Base-by-base conservation (phyloP, 2,113 vertebrate genomes). In the Brachypodius melanocephalos region DNA sequence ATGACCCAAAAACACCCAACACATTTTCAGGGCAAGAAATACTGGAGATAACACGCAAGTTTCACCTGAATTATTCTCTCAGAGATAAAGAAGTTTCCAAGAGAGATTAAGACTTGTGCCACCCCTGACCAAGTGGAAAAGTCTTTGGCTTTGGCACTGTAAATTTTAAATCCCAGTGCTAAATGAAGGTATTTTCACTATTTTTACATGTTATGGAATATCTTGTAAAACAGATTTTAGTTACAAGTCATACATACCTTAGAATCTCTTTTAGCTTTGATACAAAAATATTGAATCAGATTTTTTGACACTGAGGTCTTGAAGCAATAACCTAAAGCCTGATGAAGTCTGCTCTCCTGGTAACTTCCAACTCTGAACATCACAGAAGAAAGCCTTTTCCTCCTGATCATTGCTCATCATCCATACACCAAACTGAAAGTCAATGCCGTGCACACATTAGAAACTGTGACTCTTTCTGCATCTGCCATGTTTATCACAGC, bases 1-100 rank as follows among this genome's bases (percentile, higher is more conserved):
- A 58, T 0, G 0, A 11, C 25, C 54, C 62, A 14, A 1, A 1
- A 80, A n/a, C 38, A 66, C 25, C 34, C 25, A n/a, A 1, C 1
- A 26, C 0, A 0, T 24, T 42, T 15, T 32, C 51, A n/a, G 1
- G 2, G 9, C 28, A 74, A 55, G 6, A 58, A 78, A 67, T 9
- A 18, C 32, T 8, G 3, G 25, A 43, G 11, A 9, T 2, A 52
- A 57, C 18, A 24, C 14, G 0, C 12, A 8, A 26, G 12, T 40
- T 81, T 45, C 25, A 81, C 8, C 43, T 22, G 14, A 43, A n/a
- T 34, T 71, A 15, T 31, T 51, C 63, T 55, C 22, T 2, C 22
- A 28, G 5, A 48, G 10, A 4, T 22, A 14, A 17, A 9, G 32
- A 26, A 9, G 3, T 63, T 85, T 82, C 67, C n/a, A 63, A 61